A percentile compares a stretch with the other conserved stretches of the same genome.
Evolutionary conservation across 2,797 vertebrate genomes (phyloP).

Genomic region (Cygnus olor): DNA sequence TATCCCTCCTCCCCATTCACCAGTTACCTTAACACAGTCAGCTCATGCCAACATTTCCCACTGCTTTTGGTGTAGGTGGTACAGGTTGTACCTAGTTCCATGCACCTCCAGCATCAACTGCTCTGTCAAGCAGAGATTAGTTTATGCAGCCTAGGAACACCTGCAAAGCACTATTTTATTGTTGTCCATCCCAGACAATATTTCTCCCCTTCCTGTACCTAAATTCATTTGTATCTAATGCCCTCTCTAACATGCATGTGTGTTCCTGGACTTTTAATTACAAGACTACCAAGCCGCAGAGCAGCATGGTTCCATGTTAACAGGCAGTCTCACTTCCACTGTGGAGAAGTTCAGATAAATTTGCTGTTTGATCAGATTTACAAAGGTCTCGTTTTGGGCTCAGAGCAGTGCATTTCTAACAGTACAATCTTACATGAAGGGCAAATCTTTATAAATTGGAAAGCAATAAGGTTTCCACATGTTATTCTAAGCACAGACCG

Average conservation of each 20-base stretch:
- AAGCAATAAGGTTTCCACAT: background rate
- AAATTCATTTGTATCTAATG: background rate
- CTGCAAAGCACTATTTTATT: background rate
- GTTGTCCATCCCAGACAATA: background rate
- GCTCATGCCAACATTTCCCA: background rate
- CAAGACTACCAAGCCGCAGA: background rate
- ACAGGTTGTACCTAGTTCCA: background rate
- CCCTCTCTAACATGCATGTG: background rate
- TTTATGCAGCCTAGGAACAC: background rate
- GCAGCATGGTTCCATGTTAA: background rate
- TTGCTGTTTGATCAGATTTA: background rate
- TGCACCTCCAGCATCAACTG: background rate
- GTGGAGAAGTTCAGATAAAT: background rate
- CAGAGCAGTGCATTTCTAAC: background rate
- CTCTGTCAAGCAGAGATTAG: background rate
- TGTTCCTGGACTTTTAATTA: too few species aligned
- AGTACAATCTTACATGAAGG: background rate
- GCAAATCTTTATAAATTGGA: background rate
- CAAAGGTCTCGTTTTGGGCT: background rate
- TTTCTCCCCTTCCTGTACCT: background rate
- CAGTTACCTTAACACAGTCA: background rate
- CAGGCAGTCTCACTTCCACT: background rate
- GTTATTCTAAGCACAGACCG: background rate
- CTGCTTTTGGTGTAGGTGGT: background rate
- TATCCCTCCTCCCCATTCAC: fast-evolving